phyloP scores from a whole-genome alignment of 2,888 invertebrate genomes.

The Drosophila nr. perissopoda region DNA sequence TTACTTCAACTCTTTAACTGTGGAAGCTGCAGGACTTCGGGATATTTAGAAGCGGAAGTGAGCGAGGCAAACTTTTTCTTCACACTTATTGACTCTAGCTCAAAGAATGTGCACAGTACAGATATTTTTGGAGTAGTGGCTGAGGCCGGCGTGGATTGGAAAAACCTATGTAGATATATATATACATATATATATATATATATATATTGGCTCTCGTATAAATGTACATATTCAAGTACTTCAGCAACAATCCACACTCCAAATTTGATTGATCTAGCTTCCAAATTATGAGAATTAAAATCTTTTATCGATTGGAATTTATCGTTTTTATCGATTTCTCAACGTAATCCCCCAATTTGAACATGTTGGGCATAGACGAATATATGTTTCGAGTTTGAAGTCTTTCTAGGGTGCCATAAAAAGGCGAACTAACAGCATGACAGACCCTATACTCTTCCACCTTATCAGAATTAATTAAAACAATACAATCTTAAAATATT shows the following conservation, averaged over 20 bases:
- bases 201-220: neutral
- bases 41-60: neutral
- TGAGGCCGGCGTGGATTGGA: neutral
- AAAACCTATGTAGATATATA: neutral
- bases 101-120: neutral
- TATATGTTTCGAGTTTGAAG: neutral
- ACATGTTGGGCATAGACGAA: neutral
- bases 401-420: neutral
- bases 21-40: neutral
- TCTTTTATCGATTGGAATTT: neutral
- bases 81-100: neutral
- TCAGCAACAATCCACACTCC: neutral
- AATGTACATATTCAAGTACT: neutral
- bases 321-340: neutral
- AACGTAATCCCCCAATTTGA: neutral
- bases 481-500: neutral
- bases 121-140: neutral
- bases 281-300: fast-evolving
- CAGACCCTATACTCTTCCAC: neutral
- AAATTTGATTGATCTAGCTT: neutral
- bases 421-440: neutral
- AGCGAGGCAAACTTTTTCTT: too few species aligned
- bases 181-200: neutral
- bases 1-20: neutral
- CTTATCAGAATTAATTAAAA: neutral